Evolutionary conservation across 2,888 invertebrate genomes (phyloP).

Genomic region (Scaptodrosophila latifasciaeformis): DNA sequence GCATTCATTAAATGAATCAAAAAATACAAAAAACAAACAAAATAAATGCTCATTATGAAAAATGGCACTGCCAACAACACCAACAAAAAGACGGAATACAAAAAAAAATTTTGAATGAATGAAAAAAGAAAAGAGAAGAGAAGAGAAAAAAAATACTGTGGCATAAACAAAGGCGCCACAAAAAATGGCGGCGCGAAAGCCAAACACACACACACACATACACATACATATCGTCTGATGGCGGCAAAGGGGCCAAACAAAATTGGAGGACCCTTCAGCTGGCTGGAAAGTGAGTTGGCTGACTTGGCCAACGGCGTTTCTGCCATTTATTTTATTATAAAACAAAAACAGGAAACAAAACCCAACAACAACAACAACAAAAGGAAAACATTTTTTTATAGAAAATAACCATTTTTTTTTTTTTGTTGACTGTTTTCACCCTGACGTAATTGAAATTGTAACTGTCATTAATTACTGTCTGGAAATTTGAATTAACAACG

Average conservation of each 20-base stretch:
- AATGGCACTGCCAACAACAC: constrained; percentile 44
- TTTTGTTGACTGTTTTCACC: constrained; percentile 24
- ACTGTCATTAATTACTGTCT: constrained; percentile 76
- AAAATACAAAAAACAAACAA: constrained; percentile 21
- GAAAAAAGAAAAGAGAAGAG: constrained; percentile 27
- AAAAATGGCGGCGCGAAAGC: constrained; percentile 74
- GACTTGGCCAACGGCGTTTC: constrained; percentile 57
- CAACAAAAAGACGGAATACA: constrained; percentile 33
- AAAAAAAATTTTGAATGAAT: constrained; percentile 22
- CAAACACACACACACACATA: constrained; percentile 14
- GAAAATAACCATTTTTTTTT: too few species aligned
- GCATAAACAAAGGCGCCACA: constrained; percentile 68
- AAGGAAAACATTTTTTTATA: constrained; percentile 39
- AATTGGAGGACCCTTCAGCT: constrained; percentile 60
- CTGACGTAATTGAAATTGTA: constrained; percentile 69
- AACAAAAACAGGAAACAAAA: constrained; percentile 49
- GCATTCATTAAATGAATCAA: constrained; percentile 40
- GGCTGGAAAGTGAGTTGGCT: too few species aligned
- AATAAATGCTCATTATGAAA: constrained; percentile 62
- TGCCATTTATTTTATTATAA: constrained; percentile 62
- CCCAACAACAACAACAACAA: constrained; percentile 17
- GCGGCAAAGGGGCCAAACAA: constrained; percentile 33
- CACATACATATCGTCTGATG: background rate
- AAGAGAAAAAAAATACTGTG: constrained; percentile 43
- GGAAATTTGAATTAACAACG: constrained; percentile 66